phyloP scores from a whole-genome alignment of 2,888 invertebrate genomes.

The Deladenus siricidicola region DNA sequence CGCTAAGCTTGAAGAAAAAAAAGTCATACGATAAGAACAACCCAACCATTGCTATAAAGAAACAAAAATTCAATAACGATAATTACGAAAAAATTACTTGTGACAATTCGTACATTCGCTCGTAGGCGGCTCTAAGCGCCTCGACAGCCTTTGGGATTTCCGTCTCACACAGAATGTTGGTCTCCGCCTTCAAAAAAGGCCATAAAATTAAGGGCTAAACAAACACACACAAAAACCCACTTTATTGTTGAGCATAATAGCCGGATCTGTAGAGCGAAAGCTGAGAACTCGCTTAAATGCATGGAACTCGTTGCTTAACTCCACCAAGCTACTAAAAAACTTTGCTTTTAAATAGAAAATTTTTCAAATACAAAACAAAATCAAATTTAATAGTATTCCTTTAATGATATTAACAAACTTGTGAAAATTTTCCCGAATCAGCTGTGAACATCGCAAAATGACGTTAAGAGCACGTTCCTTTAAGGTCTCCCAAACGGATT shows the following conservation, averaged over 20 bases:
- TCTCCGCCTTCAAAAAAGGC: slow-evolving; percentile 27
- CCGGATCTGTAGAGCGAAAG: slow-evolving; percentile 45
- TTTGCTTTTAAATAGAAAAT: too few species aligned
- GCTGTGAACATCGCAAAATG: slow-evolving; percentile 20
- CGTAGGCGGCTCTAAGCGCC: slow-evolving; percentile 34
- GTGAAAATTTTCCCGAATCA: slow-evolving; percentile 22
- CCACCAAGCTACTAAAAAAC: too few species aligned
- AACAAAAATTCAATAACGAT: too few species aligned
- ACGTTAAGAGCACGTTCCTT: slow-evolving; percentile 20
- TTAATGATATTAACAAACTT: too few species aligned
- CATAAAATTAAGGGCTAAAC: neutral
- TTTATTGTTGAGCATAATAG: slow-evolving; percentile 45
- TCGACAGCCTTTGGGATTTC: slow-evolving; percentile 31
- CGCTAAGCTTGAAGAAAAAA: too few species aligned
- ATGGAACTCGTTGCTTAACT: slow-evolving; percentile 24
- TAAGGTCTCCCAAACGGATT: slow-evolving; percentile 24
- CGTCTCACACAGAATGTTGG: slow-evolving; percentile 30
- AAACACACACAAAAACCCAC: too few species aligned
- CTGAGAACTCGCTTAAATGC: slow-evolving; percentile 34
- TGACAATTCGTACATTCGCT: slow-evolving; percentile 36
- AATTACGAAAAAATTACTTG: too few species aligned
- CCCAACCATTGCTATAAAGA: too few species aligned
- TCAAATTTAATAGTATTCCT: too few species aligned
- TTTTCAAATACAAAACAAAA: too few species aligned
- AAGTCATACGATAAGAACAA: too few species aligned